These are phyloP conservation scores for Neogale vison DNA, from an alignment of 2,113 vertebrate species.

Conservation along the genomic window DNA sequence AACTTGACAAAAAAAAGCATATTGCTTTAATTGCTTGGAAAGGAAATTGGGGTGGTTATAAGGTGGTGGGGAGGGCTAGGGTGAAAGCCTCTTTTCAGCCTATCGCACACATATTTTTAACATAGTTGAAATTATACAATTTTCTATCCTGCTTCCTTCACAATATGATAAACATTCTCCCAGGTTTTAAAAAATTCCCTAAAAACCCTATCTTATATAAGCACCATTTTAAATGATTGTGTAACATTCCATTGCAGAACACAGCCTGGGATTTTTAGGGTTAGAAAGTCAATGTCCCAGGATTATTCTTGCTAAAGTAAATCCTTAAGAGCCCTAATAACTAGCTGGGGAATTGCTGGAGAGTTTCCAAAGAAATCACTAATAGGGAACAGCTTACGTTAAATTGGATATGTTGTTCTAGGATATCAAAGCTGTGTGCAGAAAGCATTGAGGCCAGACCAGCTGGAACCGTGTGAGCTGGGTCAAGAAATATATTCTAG, in stretches of 20 bases:
- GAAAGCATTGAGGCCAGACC: background rate
- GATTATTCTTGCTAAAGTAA: background rate
- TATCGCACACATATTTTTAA: background rate
- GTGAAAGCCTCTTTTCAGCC: background rate
- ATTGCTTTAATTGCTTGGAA: background rate
- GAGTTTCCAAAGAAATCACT: background rate
- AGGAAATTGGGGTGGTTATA: background rate
- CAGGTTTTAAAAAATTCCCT: background rate
- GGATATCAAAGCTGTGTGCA: background rate
- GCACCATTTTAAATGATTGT: background rate
- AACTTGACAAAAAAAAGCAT: constrained; percentile 41
- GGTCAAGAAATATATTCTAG: background rate
- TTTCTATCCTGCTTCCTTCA: background rate
- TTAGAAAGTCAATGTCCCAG: background rate
- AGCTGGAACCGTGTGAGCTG: background rate
- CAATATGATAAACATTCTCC: background rate
- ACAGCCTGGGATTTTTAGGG: background rate
- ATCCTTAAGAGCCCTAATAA: background rate
- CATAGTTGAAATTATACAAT: background rate
- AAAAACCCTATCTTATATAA: background rate
- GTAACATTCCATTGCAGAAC: background rate
- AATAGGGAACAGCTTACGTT: background rate
- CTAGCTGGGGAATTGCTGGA: background rate
- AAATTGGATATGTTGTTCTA: background rate
- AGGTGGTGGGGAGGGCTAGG: accelerated